A percentile compares a stretch with the other conserved stretches of the same genome.
These are phyloP conservation scores for Oreohelix idahoensis DNA, from an alignment of 1,140 invertebrate species.

Conservation along the genomic window DNA sequence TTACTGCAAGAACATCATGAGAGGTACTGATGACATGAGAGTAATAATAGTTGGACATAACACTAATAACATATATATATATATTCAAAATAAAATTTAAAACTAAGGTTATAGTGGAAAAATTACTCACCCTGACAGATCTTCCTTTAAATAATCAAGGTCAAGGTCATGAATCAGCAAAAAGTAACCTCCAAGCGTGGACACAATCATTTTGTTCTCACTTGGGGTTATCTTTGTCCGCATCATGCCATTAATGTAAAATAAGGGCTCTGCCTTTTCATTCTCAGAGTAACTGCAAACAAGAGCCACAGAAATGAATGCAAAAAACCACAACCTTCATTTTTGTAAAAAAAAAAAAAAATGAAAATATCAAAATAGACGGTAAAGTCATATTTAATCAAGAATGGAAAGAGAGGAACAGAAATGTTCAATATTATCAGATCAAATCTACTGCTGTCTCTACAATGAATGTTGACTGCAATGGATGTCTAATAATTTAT, in stretches of 20 bases:
- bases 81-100: neutral
- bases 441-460: no score
- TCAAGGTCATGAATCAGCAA: slow-evolving; percentile 92
- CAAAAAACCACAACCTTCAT: neutral
- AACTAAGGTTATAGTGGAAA: neutral
- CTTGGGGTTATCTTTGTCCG: slow-evolving; percentile 88
- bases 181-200: slow-evolving; percentile 89
- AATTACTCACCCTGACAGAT: slow-evolving; percentile 79
- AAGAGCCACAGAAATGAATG: neutral
- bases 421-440: no score
- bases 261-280: slow-evolving; percentile 85
- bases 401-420: no score
- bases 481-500: no score
- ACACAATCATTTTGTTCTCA: slow-evolving; percentile 89
- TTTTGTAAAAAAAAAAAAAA: no score
- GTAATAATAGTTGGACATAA: no score
- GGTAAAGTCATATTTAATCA: no score
- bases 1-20: no score
- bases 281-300: slow-evolving; percentile 80
- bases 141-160: slow-evolving; percentile 83
- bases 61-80: neutral
- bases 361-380: no score
- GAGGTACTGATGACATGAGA: no score
- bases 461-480: no score
- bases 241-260: slow-evolving; percentile 89